Base-by-base conservation (phyloP, 2,113 vertebrate species). In the Tonatia bakeri region DNA sequence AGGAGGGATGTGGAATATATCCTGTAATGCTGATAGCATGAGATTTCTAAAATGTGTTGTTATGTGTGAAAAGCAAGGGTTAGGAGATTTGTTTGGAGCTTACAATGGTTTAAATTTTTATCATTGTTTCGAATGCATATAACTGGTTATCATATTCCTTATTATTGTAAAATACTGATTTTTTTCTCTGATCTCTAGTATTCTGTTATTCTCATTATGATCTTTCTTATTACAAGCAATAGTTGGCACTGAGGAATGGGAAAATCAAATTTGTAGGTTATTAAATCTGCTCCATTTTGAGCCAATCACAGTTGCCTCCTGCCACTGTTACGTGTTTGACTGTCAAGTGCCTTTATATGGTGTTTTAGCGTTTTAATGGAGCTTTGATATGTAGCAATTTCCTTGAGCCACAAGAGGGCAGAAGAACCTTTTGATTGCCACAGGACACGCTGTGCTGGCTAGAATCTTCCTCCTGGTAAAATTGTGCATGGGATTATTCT, bases 311-410 rank as follows among this genome's bases (percentile, higher is more conserved):
- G 12, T 59, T 79, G 72, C 52, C 33, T 61, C 76, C 90, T 94
- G 64, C 56, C 70, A 28, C 73, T 50, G 59, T 75, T 81, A 75
- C 75, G 56, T 56, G 47, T 61, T 9, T 56, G 54, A 75, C 36
- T 75, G 83, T 90, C 87, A 59, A 90, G 75, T 93, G 95, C 90
- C 97, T 97, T 97, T 97, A 96, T 95, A 92, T 91, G 94, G 97
- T 88, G 54, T 81, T 94, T 96, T 91, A 86, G 82, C 54, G 43
- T 87, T 93, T 70, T 82, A 38, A 31, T 72, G 38, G 90, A 36
- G 28, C 73, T n/a, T 40, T 56, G 75, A 1, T 45, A 11, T 90
- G 96, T 84, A 92, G 65, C 59, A 9, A 31, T 69, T 50, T 6
- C 17, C 17, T 6, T 52, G 50, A 52, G 72, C 97, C 97, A 96